Evolutionary conservation across 2,797 vertebrate genomes (phyloP).

Genomic region (Catamblyrhynchus diadema): DNA sequence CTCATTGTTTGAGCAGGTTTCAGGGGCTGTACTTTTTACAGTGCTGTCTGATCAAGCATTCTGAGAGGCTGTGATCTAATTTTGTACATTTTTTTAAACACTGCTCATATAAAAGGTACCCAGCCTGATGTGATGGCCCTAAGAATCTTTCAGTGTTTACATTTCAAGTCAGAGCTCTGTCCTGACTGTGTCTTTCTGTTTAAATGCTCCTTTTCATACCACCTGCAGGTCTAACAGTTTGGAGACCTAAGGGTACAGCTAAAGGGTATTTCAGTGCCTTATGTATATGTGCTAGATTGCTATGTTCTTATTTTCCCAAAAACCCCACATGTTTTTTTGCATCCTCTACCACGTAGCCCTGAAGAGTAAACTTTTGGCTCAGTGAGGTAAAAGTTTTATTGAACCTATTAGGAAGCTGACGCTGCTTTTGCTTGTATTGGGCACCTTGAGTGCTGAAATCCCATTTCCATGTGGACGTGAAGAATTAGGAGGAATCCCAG

Average conservation of each 20-base stretch:
- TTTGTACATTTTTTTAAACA: neutral
- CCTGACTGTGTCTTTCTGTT: neutral
- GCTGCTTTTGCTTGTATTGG: neutral
- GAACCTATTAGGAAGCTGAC: neutral
- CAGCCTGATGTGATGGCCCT: neutral
- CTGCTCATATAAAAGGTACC: neutral
- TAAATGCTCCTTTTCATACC: neutral
- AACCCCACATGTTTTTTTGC: neutral
- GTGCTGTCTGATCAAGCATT: neutral
- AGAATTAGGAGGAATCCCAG: neutral
- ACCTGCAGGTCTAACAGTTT: neutral
- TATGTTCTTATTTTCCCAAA: neutral
- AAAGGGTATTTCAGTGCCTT: neutral
- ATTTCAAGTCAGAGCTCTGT: neutral
- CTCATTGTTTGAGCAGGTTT: neutral
- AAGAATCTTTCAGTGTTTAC: neutral
- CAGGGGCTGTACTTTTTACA: neutral
- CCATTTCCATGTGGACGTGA: neutral
- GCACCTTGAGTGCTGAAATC: neutral
- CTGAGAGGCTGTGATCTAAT: neutral
- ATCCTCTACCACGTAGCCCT: neutral
- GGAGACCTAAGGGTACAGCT: neutral
- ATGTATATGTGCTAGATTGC: neutral
- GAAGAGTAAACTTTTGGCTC: neutral
- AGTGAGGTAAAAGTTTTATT: neutral